These are phyloP conservation scores for Dascillus cervinus DNA, from an alignment of 2,888 invertebrate genomes.

Conservation along the genomic window DNA sequence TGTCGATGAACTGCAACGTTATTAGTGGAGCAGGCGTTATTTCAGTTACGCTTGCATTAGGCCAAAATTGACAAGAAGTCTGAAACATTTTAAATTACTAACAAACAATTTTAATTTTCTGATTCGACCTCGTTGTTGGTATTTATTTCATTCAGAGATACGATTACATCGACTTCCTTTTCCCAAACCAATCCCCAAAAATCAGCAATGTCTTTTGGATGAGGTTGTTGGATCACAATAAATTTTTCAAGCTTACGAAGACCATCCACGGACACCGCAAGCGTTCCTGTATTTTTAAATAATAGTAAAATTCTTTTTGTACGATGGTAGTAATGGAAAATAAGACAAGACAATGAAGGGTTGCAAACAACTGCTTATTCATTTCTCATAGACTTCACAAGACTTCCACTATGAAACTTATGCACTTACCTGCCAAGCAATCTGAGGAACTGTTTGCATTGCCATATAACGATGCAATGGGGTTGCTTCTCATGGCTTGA, in stretches of 20 bases:
- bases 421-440: slow-evolving; percentile 33
- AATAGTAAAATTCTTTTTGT: too few relatives aligned
- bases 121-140: slow-evolving; percentile 30
- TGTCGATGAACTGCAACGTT: slow-evolving; percentile 18
- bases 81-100: too few relatives aligned
- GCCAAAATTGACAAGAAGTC: slow-evolving; percentile 29
- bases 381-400: too few relatives aligned
- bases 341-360: slow-evolving; percentile 35
- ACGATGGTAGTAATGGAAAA: slow-evolving; percentile 36
- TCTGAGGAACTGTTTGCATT: slow-evolving; percentile 39
- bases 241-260: slow-evolving; percentile 35
- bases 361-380: slow-evolving; percentile 32
- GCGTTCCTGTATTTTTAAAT: too few relatives aligned
- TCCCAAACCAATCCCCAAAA: slow-evolving; percentile 44
- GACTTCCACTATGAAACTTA: too few relatives aligned
- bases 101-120: not conserved
- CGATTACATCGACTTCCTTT: slow-evolving; percentile 34
- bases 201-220: slow-evolving; percentile 40
- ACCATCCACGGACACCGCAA: slow-evolving; percentile 40
- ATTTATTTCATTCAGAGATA: slow-evolving; percentile 39
- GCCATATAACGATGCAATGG: slow-evolving; percentile 6
- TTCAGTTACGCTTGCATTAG: slow-evolving; percentile 18
- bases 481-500: slow-evolving; percentile 29
- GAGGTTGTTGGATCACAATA: slow-evolving; percentile 42
- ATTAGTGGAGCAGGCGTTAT: slow-evolving; percentile 27